A percentile compares a stretch with the other conserved stretches of the same genome.
phyloP scores from a whole-genome alignment of 2,113 vertebrate species.

The Jacana jacana region DNA sequence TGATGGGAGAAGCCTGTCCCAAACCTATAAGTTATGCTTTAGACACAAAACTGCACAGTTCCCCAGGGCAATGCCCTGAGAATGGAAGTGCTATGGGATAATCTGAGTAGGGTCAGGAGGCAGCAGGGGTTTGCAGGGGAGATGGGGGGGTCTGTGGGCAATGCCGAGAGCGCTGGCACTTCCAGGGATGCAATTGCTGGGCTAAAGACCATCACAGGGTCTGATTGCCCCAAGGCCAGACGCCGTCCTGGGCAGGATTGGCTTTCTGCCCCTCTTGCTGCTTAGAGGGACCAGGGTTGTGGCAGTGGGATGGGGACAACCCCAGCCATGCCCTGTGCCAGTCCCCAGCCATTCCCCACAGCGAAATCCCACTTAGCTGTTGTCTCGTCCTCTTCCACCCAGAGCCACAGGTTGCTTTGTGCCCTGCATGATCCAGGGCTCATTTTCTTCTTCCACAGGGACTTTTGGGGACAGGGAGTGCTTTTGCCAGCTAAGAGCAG shows the following conservation, averaged over 20 bases:
- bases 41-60: not conserved
- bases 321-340: not conserved
- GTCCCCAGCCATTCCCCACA: not conserved
- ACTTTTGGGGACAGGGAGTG: not conserved
- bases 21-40: not conserved
- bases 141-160: not conserved
- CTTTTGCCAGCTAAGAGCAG: not conserved
- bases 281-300: fast-evolving
- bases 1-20: not conserved
- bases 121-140: not conserved
- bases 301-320: not conserved
- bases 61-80: not conserved
- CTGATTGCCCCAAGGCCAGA: not conserved
- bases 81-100: not conserved
- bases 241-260: fast-evolving
- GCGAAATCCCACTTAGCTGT: not conserved
- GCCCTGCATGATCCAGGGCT: not conserved
- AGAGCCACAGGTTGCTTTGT: fast-evolving
- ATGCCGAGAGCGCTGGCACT: not conserved
- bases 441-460: not conserved
- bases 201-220: fast-evolving
- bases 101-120: not conserved
- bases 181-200: not conserved
- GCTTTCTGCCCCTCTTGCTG: not conserved
- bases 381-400: not conserved